phyloP scores from a whole-genome alignment of 53 echinoderm and acorn worm species.

The Holothuria leucospilota region DNA sequence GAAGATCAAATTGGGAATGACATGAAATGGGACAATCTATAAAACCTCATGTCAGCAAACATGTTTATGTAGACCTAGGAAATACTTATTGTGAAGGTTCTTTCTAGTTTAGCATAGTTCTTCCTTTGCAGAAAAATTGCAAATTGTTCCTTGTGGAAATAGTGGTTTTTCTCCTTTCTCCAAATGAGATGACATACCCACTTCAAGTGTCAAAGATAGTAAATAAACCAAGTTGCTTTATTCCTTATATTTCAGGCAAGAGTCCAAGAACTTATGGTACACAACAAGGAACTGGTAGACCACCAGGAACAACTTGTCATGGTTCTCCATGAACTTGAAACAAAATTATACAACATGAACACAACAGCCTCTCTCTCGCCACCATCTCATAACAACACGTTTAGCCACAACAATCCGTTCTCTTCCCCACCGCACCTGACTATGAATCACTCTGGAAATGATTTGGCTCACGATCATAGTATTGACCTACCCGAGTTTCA shows the following conservation, averaged over 20 bases:
- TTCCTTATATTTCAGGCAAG: slow-evolving; percentile 71
- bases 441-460: slow-evolving; percentile 31
- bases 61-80: no score
- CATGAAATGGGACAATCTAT: no score
- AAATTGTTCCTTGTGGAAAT: no score
- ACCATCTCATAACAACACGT: slow-evolving; percentile 31
- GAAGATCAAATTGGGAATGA: no score
- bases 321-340: slow-evolving; percentile 88
- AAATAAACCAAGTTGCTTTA: not conserved
- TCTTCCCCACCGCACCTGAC: slow-evolving; percentile 71
- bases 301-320: slow-evolving; percentile 89
- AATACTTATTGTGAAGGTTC: no score
- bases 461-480: slow-evolving; percentile 46
- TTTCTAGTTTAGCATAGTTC: no score
- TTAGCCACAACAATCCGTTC: slow-evolving; percentile 93
- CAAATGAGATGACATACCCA: not conserved
- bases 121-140: no score
- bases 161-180: no score
- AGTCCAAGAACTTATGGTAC: slow-evolving; percentile 92
- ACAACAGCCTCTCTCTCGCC: slow-evolving; percentile 46
- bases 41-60: no score
- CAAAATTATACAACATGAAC: slow-evolving; percentile 63
- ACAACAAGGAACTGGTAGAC: slow-evolving; percentile 90
- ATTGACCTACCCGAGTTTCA: slow-evolving; percentile 88
- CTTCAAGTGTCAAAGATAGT: not conserved